phyloP scores from a whole-genome alignment of 2,113 vertebrate genomes.

The Heteronetta atricapilla region DNA sequence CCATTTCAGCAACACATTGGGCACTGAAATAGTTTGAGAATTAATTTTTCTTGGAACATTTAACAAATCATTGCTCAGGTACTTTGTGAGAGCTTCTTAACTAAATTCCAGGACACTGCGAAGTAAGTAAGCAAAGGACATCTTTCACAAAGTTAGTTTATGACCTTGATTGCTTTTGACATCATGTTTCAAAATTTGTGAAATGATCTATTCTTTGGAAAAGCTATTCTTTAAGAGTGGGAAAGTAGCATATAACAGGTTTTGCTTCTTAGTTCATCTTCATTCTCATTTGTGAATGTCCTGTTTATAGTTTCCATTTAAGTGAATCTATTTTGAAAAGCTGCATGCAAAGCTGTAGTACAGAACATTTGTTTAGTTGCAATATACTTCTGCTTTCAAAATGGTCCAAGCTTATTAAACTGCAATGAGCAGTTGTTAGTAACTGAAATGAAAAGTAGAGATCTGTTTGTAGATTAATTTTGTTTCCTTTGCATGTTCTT shows the following conservation, averaged over 20 bases:
- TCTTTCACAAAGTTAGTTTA: fast-evolving
- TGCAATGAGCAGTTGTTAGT: neutral
- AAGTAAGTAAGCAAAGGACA: neutral
- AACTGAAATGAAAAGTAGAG: neutral
- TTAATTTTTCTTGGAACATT: neutral
- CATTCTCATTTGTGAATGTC: neutral
- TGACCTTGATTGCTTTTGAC: neutral
- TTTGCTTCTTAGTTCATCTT: neutral
- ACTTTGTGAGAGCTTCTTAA: neutral
- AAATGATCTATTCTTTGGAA: neutral
- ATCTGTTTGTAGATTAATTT: neutral
- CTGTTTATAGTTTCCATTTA: neutral
- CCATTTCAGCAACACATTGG: neutral
- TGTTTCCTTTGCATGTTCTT: neutral
- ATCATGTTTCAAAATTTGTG: neutral
- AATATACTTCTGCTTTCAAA: neutral
- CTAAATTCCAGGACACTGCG: neutral
- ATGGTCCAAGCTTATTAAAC: neutral
- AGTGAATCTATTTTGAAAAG: neutral
- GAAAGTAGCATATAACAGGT: neutral
- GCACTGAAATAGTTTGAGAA: neutral
- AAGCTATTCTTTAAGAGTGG: neutral
- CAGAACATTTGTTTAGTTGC: neutral
- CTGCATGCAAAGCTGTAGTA: neutral
- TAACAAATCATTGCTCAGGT: neutral